A percentile compares a stretch with the other conserved stretches of the same genome.
These are phyloP conservation scores for Cyprinodon tularosa DNA, from an alignment of 2,113 vertebrate genomes.

Conservation along the genomic window DNA sequence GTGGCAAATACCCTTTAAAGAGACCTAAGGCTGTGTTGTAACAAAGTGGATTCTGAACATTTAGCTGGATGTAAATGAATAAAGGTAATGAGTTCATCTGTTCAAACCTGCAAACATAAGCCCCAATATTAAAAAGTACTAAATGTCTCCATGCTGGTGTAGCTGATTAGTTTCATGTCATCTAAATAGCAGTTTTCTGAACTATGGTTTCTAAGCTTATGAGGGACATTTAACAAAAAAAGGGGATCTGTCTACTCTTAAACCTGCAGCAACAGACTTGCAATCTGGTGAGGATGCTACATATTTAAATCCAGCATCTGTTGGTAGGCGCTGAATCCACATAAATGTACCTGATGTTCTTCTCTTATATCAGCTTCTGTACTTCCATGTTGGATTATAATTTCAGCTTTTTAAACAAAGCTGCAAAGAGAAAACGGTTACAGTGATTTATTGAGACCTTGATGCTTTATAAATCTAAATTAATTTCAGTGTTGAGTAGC, in stretches of 20 bases:
- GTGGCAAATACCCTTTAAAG: not conserved
- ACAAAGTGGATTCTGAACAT: not conserved
- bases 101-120: constrained; percentile 11
- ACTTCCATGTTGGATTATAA: constrained; percentile 11
- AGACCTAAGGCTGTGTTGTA: not conserved
- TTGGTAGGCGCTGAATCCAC: not conserved
- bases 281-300: not conserved
- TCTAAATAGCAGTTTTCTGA: not conserved
- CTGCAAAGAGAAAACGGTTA: too few relatives aligned
- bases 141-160: not conserved
- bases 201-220: not conserved
- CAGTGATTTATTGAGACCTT: not conserved
- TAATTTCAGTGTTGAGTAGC: not conserved
- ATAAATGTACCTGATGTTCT: not conserved
- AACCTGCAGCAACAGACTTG: constrained; percentile 6
- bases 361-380: constrained; percentile 4
- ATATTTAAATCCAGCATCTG: constrained; percentile 30
- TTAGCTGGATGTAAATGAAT: not conserved
- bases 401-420: constrained; percentile 11
- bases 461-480: not conserved
- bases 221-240: constrained; percentile 1
- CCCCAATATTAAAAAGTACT: constrained; percentile 1
- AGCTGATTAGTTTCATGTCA: not conserved
- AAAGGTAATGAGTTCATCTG: constrained; percentile 5
- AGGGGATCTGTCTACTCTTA: not conserved